Evolutionary conservation across 1,140 invertebrate genomes (phyloP), one percentile per base, ranked within the genome.

Genomic region (Globodera ellingtonae): DNA sequence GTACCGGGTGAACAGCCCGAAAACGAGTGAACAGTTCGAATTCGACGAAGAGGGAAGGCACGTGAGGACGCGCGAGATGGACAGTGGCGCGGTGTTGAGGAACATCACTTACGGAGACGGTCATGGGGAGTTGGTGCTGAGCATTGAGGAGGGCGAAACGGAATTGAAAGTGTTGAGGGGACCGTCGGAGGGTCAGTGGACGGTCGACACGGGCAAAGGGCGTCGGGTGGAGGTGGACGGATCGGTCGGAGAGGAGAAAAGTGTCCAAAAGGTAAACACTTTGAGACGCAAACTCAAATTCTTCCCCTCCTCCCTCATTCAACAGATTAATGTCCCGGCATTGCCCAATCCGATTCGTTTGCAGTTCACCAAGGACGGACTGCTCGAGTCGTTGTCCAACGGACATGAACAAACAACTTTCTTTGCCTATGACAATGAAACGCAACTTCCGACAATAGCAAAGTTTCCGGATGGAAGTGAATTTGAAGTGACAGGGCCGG

Each of bases 31-130:
- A 47, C 24, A 15, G 67, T 44, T 70, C 24, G 67, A 70, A 18
- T 70, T 70, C n/a, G 67, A 70, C 67, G 35, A 13, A 21, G 10
- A 18, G 67, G 67, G 67, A 70, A 70, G 67, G 67, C 67, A 70
- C 35, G 8, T 70, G 67, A 35, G 67, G 9, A 70, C 67, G 10
- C 13, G 10, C 5, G 67, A 15, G 13, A 35, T 44, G 67, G 18
- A 35, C 67, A 70, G 67, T 7, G 35, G 67, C 24, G 24, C 35
- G 67, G 5, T 47, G 67, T 10, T 24, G n/a, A 70, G 67, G n/a
- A 47, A 18, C 8, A 70, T 70, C 67, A 70, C 9, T 47, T 47
- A 70, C 67, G 46, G 9, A 35, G 67, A 47, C 10, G 46, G 67
- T 4, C 6, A 47, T 13, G 67, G 59, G 21, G 59, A 44, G n/a